Percentiles rank a stretch among this genome's conserved stretches.
These are phyloP conservation scores for Mayetiola destructor DNA, from an alignment of 2,888 invertebrate genomes.

Conservation along the genomic window DNA sequence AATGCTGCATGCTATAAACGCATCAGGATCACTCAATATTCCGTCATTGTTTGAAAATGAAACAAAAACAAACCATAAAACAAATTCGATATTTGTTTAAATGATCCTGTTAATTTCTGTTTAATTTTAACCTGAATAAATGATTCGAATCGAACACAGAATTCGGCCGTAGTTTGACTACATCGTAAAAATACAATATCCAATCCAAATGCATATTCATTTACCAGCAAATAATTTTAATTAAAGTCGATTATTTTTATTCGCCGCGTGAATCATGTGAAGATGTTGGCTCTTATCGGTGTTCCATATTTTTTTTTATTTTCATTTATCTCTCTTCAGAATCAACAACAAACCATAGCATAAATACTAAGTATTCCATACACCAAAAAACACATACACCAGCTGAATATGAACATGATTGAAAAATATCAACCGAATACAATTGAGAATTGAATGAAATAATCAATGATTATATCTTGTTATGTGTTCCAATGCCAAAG, in stretches of 20 bases:
- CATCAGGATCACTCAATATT: no score
- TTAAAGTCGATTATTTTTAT: not conserved
- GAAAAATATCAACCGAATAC: no score
- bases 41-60: no score
- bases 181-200: not conserved
- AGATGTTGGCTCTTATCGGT: not conserved
- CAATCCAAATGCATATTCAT: not conserved
- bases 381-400: not conserved
- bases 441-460: no score
- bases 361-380: not conserved
- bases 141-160: not conserved
- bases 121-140: conserved; percentile 6
- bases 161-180: not conserved
- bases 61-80: not conserved
- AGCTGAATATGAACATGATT: not conserved
- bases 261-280: not conserved
- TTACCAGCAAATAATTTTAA: not conserved
- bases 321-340: not conserved
- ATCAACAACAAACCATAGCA: no score
- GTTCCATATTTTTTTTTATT: not conserved
- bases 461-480: no score
- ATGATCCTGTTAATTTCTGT: conserved; percentile 5
- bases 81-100: conserved; percentile 3
- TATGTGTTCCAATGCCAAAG: not conserved
- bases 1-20: no score